Percentiles rank a stretch among this genome's conserved stretches.
phyloP scores from a whole-genome alignment of 2,888 invertebrate species.

The Frankliniella intonsa region DNA sequence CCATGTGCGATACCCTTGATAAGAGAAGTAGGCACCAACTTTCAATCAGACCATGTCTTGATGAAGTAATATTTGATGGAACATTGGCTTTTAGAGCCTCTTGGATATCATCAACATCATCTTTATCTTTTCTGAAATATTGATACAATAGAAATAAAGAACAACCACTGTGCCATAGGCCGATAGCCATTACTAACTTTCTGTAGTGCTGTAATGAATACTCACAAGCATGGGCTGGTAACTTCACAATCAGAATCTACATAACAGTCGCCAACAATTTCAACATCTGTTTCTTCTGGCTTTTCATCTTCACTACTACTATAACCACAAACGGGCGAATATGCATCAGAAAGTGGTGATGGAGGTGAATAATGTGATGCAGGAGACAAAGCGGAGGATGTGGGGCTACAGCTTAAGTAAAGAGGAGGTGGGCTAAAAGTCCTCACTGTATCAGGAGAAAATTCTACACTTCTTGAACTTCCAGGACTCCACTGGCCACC shows the following conservation, averaged over 20 bases:
- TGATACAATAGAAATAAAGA: not conserved
- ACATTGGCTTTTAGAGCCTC: not conserved
- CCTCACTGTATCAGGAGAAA: not conserved
- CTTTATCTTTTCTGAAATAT: constrained; percentile 9
- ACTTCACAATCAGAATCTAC: not conserved
- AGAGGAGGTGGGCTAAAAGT: not conserved
- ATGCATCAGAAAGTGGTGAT: not conserved
- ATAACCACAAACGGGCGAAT: not conserved
- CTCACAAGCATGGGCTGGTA: not conserved
- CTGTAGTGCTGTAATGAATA: not conserved
- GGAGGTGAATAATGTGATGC: not conserved
- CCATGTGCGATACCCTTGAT: not conserved
- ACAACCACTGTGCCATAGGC: not conserved
- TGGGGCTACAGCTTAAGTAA: not conserved
- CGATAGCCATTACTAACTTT: not conserved
- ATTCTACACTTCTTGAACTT: constrained; percentile 13
- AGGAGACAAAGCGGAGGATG: not conserved
- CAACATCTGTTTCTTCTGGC: not conserved
- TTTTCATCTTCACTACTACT: constrained; percentile 18
- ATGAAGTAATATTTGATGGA: not conserved
- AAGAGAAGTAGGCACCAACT: not conserved
- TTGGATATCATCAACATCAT: constrained; percentile 14
- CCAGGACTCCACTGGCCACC: constrained; percentile 7
- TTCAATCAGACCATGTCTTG: not conserved
- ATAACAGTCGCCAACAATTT: not conserved